Percentiles rank a stretch among this genome's conserved stretches.
phyloP scores from a whole-genome alignment of 2,797 vertebrate species.

The Monodelphis domestica region DNA sequence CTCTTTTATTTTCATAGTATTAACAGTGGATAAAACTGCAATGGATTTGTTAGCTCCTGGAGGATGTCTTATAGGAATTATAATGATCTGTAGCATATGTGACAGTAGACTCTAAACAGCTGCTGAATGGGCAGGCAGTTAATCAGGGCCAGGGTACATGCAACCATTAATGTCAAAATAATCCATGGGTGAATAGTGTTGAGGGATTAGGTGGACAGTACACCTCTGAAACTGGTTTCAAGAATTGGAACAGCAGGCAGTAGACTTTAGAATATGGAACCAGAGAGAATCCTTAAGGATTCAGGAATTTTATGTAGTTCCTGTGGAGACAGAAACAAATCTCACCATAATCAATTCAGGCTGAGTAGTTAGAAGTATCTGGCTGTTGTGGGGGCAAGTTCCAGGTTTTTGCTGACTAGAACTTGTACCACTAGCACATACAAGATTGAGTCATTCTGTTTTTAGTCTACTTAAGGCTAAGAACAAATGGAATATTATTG shows the following conservation, averaged over 20 bases:
- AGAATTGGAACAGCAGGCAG: neutral
- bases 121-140: neutral
- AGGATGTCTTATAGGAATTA: neutral
- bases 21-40: constrained; percentile 19
- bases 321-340: constrained; percentile 25
- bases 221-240: neutral
- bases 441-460: constrained; percentile 25
- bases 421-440: constrained; percentile 4
- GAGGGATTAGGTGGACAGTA: neutral
- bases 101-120: neutral
- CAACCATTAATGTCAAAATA: neutral
- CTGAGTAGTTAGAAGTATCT: constrained; percentile 26
- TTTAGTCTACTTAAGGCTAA: constrained; percentile 45
- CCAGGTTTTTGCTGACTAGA: constrained; percentile 50
- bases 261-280: neutral
- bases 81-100: neutral
- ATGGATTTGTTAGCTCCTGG: constrained; percentile 26
- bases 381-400: constrained; percentile 25
- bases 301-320: constrained; percentile 16
- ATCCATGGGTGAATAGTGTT: neutral
- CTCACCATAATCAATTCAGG: neutral
- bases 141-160: no score
- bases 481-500: constrained; percentile 19
- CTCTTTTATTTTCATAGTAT: neutral
- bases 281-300: constrained; percentile 11